Conservation (phyloP, 2,113 vertebrate genomes). For the Lepisosteus oculatus region DNA sequence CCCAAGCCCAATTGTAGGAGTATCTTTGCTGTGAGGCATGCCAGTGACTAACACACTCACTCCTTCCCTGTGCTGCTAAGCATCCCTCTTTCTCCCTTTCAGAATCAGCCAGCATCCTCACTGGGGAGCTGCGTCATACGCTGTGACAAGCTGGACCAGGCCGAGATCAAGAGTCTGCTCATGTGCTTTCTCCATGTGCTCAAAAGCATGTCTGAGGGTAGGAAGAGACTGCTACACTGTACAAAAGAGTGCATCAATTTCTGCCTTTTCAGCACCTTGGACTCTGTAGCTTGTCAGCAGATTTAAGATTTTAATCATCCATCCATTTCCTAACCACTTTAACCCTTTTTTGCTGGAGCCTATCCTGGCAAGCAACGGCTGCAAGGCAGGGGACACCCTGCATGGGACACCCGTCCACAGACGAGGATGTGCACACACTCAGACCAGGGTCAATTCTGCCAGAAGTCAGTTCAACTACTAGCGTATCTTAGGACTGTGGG, state of each 20-base stretch:
- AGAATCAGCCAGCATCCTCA: constrained; percentile 75
- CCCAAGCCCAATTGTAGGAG: too few relatives aligned
- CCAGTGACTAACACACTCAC: not conserved
- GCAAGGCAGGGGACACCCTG: too few relatives aligned
- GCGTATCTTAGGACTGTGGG: too few relatives aligned
- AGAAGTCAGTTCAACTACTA: too few relatives aligned
- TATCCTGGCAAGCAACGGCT: too few relatives aligned
- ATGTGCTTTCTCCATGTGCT: constrained; percentile 96
- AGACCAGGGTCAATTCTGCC: too few relatives aligned
- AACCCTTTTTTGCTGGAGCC: too few relatives aligned
- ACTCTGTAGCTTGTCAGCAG: not conserved
- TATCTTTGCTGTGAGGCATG: too few relatives aligned
- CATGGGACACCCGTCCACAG: too few relatives aligned
- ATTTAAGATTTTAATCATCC: too few relatives aligned
- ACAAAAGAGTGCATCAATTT: not conserved
- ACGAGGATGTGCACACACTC: too few relatives aligned
- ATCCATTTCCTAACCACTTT: too few relatives aligned
- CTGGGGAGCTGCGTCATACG: constrained; percentile 82
- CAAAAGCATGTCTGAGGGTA: constrained; percentile 98
- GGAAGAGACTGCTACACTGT: constrained; percentile 4
- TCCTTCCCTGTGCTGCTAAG: constrained; percentile 3
- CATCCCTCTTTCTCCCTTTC: constrained; percentile 35
- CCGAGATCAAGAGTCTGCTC: constrained; percentile 91
- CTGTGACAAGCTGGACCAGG: constrained; percentile 92
- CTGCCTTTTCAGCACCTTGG: not conserved